These are phyloP conservation scores for Ctenodactylus gundi DNA, from an alignment of 2,113 vertebrate species.

Conservation along the genomic window DNA sequence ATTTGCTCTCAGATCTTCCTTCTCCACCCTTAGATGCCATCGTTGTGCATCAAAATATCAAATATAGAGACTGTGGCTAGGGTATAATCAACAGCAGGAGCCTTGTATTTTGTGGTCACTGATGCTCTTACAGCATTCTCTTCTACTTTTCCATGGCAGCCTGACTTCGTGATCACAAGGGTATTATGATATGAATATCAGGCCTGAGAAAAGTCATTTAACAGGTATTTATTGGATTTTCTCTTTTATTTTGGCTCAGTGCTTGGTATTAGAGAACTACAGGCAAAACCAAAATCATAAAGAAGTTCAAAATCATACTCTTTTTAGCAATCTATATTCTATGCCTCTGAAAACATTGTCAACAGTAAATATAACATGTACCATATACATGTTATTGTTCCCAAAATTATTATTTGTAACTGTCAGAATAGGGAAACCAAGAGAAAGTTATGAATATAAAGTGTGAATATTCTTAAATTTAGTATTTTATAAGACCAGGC, in stretches of 20 bases:
- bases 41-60: background rate
- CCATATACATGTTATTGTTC: background rate
- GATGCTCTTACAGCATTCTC: background rate
- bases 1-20: background rate
- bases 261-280: background rate
- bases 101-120: background rate
- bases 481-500: background rate
- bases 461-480: constrained; percentile 1
- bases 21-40: background rate
- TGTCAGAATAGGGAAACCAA: background rate
- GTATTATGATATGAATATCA: background rate
- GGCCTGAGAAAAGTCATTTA: background rate
- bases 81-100: background rate
- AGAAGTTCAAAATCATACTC: background rate
- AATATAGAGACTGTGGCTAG: background rate
- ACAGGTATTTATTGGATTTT: background rate
- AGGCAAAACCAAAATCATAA: background rate
- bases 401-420: background rate
- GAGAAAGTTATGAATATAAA: background rate
- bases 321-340: background rate
- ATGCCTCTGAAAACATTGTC: background rate
- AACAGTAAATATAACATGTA: background rate
- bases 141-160: too few relatives aligned
- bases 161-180: too few relatives aligned
- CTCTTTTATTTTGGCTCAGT: background rate